Conservation (phyloP, 2,888 invertebrate species). For the Acronicta aceris region DNA sequence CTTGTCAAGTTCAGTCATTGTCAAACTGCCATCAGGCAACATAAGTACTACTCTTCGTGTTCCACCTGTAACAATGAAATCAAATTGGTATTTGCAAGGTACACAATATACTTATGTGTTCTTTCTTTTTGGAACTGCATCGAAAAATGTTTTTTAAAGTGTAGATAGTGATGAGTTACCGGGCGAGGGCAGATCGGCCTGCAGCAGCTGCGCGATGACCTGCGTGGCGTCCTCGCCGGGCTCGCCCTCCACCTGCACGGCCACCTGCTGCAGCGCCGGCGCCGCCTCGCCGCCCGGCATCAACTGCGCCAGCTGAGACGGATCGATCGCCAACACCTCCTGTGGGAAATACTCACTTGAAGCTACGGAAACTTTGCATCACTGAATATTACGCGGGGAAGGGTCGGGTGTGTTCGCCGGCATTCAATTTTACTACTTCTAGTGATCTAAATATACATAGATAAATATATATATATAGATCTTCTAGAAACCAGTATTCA, state of each 20-base stretch:
- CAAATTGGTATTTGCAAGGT: background rate
- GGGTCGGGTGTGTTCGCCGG: no score
- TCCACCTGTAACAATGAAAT: slow-evolving; percentile 89
- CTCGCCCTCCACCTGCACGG: slow-evolving; percentile 88
- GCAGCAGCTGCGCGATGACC: slow-evolving; percentile 95
- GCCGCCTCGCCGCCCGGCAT: slow-evolving; percentile 88
- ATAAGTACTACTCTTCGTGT: slow-evolving; percentile 95
- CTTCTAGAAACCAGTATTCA: no score
- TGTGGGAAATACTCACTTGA: slow-evolving; percentile 60
- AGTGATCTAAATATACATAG: no score
- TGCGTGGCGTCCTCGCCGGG: slow-evolving; percentile 91
- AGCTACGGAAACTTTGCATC: background rate
- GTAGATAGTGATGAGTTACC: slow-evolving; percentile 83
- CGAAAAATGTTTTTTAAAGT: no score
- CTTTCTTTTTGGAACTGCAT: no score
- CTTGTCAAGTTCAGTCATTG: slow-evolving; percentile 96
- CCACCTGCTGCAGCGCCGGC: slow-evolving; percentile 86
- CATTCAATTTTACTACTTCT: no score
- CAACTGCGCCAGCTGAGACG: slow-evolving; percentile 86
- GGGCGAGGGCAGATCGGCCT: slow-evolving; percentile 95
- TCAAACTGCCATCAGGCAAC: slow-evolving; percentile 95
- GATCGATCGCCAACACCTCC: slow-evolving; percentile 89
- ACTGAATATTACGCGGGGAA: background rate
- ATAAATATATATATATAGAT: no score
- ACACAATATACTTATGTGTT: no score